These are phyloP conservation scores for Parnassius apollo DNA, from an alignment of 2,888 invertebrate species.

Conservation along the genomic window DNA sequence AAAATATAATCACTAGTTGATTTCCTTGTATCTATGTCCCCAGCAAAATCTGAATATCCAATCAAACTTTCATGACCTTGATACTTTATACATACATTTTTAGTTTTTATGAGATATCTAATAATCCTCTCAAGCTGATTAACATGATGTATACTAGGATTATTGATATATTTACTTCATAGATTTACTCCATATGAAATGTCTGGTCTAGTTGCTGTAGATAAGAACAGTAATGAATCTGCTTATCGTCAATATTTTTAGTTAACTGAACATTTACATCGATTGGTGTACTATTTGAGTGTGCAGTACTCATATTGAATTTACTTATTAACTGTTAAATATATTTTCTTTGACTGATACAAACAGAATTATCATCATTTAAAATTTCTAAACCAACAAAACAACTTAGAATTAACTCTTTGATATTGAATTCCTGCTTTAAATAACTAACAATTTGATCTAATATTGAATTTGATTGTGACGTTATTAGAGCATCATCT, in stretches of 20 bases:
- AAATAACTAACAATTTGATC: no score
- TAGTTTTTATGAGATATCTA: slow-evolving; percentile 33
- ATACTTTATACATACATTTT: slow-evolving; percentile 35
- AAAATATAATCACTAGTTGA: slow-evolving; percentile 38
- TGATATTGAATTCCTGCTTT: no score
- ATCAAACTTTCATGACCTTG: slow-evolving; percentile 27
- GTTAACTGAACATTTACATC: background rate
- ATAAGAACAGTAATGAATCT: slow-evolving; percentile 31
- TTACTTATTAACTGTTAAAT: no score
- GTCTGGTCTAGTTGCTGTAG: slow-evolving; percentile 32
- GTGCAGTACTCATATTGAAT: no score
- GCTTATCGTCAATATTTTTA: slow-evolving; percentile 19
- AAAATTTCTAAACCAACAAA: no score
- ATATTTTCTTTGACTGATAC: no score
- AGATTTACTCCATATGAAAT: slow-evolving; percentile 31
- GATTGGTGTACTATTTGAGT: no score
- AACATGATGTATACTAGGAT: slow-evolving; percentile 32
- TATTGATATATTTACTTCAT: slow-evolving; percentile 34
- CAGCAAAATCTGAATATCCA: slow-evolving; percentile 31
- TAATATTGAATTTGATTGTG: slow-evolving; percentile 18
- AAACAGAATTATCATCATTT: no score
- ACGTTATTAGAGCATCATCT: slow-evolving; percentile 26
- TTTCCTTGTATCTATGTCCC: slow-evolving; percentile 33
- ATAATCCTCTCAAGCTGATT: slow-evolving; percentile 34
- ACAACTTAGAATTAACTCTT: no score